Evolutionary conservation across 2,113 vertebrate species (phyloP), one percentile per base, ranked within the genome.

Genomic region (Alethe diademata): DNA sequence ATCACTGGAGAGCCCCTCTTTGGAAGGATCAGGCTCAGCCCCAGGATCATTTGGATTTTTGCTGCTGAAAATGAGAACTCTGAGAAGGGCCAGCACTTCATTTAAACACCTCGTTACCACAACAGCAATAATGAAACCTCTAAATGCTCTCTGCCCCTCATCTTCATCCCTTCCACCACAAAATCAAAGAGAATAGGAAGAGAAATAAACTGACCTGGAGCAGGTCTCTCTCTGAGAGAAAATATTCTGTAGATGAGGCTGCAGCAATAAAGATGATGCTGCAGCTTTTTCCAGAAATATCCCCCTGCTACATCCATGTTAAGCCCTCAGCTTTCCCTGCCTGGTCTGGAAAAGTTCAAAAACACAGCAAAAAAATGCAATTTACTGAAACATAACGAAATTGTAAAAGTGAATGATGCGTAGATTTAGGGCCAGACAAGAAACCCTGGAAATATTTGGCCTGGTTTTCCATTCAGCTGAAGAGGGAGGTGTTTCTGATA

Each of bases 1-100:
- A 93, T 43, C 28, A 57, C 14, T 33, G 62, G 66, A 85, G 74
- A 90, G n/a, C 13, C 54, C 54, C 45, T 79, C 42, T 65, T 73
- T 35, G 23, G 61, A 58, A 42, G 2, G 25, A 40, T 13, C 66
- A 3, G 0, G 31, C 36, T 67, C 62, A 73, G 8, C 81, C 84
- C 78, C 66, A 72, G 65, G 69, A 90, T 76, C 61, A 48, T 93
- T 94, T 96, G 87, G 94, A 78, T 95, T 96, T 93, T 36, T 56
- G 67, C 72, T 92, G 88, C 90, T 89, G 84, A 76, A 93, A 93
- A 85, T 36, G 47, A 70, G 35, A 5, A 18, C 50, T 40, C 74
- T 75, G 86, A 43, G 82, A 90, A 90, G 74, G 47, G 28, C 13
- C 71, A 80, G 56, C 48, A 33, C 70, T 86, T 57, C 25, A 62